Conservation (phyloP, 2,797 vertebrate species). For the Poeciliopsis turneri region DNA sequence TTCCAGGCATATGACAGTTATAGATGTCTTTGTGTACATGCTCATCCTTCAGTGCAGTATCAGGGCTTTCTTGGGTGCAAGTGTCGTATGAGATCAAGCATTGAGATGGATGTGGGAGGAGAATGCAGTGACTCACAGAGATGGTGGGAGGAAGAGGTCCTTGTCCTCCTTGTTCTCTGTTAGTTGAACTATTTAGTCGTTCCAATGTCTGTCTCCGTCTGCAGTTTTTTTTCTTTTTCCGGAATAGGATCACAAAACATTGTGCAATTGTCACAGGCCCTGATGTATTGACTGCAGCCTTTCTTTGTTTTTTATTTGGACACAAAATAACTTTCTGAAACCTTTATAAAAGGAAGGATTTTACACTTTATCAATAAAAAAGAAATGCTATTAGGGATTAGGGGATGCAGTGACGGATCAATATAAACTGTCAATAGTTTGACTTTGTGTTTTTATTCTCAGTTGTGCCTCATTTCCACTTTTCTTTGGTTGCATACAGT, state of each 20-base stretch:
- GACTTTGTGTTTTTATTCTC: background rate
- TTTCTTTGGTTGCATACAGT: background rate
- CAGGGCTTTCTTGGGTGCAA: constrained; percentile 24
- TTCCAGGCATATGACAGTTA: background rate
- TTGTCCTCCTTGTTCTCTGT: constrained; percentile 36
- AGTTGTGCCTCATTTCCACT: background rate
- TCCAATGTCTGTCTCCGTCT: constrained; percentile 16
- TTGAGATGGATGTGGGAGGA: constrained; percentile 53
- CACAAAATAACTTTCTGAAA: background rate
- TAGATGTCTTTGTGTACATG: background rate
- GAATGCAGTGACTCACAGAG: constrained; percentile 62
- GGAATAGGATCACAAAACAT: background rate
- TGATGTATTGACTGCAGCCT: background rate
- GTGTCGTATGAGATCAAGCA: constrained; percentile 37
- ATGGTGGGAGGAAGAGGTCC: constrained; percentile 55
- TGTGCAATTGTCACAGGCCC: background rate
- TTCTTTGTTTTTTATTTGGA: background rate
- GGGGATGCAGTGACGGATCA: background rate
- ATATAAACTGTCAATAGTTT: background rate
- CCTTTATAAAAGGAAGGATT: background rate
- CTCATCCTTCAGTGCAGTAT: background rate
- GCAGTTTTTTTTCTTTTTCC: background rate
- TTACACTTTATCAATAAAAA: background rate
- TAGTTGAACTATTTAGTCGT: constrained; percentile 32
- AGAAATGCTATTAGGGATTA: no score